These are phyloP conservation scores for Gnathonemus echidnorhynchus DNA, from an alignment of 2,113 vertebrate genomes.

Conservation along the genomic window DNA sequence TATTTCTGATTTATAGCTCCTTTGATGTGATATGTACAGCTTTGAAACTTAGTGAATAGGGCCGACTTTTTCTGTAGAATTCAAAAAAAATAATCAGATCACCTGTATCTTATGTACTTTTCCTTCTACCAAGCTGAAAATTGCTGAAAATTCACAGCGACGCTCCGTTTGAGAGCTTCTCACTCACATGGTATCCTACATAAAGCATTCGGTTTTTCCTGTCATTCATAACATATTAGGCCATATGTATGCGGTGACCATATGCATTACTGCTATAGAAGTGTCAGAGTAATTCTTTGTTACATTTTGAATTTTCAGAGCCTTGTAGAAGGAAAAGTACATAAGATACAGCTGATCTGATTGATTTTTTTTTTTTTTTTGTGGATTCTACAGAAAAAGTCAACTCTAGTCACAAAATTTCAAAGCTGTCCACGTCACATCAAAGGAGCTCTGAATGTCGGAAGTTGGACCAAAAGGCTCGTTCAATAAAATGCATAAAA, in stretches of 20 bases:
- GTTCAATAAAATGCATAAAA: not conserved
- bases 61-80: not conserved
- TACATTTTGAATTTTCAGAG: not conserved
- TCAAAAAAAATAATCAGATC: not conserved
- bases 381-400: not conserved
- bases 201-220: not conserved
- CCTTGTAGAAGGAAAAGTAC: not conserved
- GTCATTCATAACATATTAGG: not conserved
- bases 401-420: not conserved
- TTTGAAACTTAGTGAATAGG: no score
- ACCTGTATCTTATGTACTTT: not conserved
- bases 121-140: not conserved
- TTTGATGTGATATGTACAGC: no score
- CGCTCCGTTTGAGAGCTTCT: not conserved
- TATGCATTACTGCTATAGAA: not conserved
- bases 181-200: not conserved
- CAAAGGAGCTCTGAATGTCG: not conserved
- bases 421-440: not conserved
- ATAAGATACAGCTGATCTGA: not conserved
- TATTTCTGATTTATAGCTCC: no score
- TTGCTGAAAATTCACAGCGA: not conserved
- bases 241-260: not conserved
- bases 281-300: not conserved
- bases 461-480: not conserved
- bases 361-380: not conserved